These are phyloP conservation scores for Botrylloides violaceus DNA, from an alignment of 23 tunicate genomes.

Conservation along the genomic window DNA sequence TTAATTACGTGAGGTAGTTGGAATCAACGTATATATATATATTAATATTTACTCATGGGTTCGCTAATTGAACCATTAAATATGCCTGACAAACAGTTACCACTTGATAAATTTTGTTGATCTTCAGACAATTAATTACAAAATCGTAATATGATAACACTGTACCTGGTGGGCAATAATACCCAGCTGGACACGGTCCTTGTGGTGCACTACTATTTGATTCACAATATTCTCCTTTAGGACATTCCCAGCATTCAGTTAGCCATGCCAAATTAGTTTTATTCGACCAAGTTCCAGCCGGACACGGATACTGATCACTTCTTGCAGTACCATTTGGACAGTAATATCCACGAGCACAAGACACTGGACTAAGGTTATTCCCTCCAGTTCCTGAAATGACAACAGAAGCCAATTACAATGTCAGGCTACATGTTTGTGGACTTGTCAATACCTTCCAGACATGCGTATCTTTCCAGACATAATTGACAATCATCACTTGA, in stretches of 20 bases:
- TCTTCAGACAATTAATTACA: too few species aligned
- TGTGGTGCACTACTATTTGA: conserved; percentile 46
- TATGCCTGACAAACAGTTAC: too few species aligned
- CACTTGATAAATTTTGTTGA: too few species aligned
- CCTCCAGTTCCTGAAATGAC: conserved; percentile 79
- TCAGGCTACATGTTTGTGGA: too few species aligned
- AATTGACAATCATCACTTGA: conserved; percentile 49
- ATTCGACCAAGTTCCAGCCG: conserved; percentile 95
- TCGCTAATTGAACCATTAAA: too few species aligned
- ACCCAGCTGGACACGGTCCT: conserved; percentile 84
- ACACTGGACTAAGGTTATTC: conserved; percentile 21
- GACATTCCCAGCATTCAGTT: conserved; percentile 95
- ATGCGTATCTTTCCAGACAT: conserved; percentile 78
- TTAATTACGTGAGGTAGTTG: too few species aligned
- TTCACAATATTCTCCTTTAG: conserved; percentile 60
- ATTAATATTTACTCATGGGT: too few species aligned
- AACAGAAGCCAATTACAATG: too few species aligned
- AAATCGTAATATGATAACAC: background rate
- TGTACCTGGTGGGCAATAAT: conserved; percentile 97
- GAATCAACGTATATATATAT: too few species aligned
- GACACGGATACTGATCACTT: conserved; percentile 61
- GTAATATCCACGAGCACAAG: conserved; percentile 79
- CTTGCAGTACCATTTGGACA: conserved; percentile 77
- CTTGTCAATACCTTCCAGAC: conserved; percentile 55
- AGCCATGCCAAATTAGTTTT: conserved; percentile 56